A percentile compares a stretch with the other conserved stretches of the same genome.
Evolutionary conservation across 2,113 vertebrate species (phyloP).

Genomic region (Hippocampus mohnikei): DNA sequence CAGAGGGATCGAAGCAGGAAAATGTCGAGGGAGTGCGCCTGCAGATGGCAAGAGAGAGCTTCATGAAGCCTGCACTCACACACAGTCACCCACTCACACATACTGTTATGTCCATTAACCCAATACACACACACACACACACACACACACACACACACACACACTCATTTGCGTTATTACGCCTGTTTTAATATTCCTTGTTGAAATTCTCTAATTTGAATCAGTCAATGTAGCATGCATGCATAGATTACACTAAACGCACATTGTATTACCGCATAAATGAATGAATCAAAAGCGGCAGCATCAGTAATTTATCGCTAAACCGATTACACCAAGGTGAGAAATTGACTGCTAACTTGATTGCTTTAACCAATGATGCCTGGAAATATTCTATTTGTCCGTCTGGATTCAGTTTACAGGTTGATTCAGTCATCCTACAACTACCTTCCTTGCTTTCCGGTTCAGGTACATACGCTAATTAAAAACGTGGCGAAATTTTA

Average conservation of each 20-base stretch:
- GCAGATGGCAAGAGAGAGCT: constrained; percentile 74
- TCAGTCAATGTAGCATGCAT: constrained; percentile 3
- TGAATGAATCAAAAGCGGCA: constrained; percentile 19
- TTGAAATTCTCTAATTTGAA: constrained; percentile 25
- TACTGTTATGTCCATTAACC: constrained; percentile 19
- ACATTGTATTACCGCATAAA: constrained; percentile 19
- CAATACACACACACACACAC: background rate
- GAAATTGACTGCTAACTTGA: constrained; percentile 12
- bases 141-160: background rate
- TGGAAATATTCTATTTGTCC: constrained; percentile 4
- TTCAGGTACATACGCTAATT: no score
- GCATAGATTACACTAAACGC: constrained; percentile 17
- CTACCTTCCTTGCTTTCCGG: background rate
- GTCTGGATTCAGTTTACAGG: background rate
- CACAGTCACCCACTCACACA: constrained; percentile 10
- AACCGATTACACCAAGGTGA: background rate
- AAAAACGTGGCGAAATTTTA: no score
- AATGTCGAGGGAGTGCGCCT: constrained; percentile 46
- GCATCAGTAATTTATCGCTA: constrained; percentile 2
- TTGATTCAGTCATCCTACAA: background rate
- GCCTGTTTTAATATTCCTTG: constrained; percentile 22
- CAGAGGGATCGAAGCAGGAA: background rate
- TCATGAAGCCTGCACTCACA: constrained; percentile 29
- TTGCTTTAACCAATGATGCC: constrained; percentile 15
- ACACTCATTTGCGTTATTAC: constrained; percentile 20